These are phyloP conservation scores for Chaetodon trifasciatus DNA, from an alignment of 2,797 vertebrate genomes.

Conservation along the genomic window DNA sequence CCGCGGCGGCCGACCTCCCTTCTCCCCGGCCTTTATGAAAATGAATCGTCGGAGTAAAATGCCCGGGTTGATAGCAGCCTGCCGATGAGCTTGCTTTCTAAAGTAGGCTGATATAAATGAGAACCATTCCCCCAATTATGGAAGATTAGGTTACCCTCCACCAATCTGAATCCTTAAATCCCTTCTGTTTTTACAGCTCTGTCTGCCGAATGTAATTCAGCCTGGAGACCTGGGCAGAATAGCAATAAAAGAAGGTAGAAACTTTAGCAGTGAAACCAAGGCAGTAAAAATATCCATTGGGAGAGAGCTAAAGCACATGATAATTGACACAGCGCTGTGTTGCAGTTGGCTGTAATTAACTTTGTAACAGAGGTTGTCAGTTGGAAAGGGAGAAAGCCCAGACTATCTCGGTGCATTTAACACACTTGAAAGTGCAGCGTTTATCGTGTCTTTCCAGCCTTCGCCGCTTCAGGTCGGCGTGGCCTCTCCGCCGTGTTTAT, in stretches of 20 bases:
- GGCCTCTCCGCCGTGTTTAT: conserved; percentile 46
- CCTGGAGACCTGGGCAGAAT: conserved; percentile 76
- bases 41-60: conserved; percentile 63
- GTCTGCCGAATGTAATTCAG: conserved; percentile 76
- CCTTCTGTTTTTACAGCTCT: conserved; percentile 79
- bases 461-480: conserved; percentile 59
- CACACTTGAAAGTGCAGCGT: conserved; percentile 74
- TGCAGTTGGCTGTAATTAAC: conserved; percentile 82
- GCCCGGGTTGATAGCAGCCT: conserved; percentile 68
- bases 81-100: conserved; percentile 69
- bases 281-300: conserved; percentile 73
- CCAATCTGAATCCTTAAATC: conserved; percentile 82
- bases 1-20: conserved; percentile 35
- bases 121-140: conserved; percentile 81
- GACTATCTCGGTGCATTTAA: conserved; percentile 68
- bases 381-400: conserved; percentile 65
- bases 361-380: conserved; percentile 80
- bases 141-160: conserved; percentile 82
- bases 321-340: conserved; percentile 79
- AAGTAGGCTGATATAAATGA: conserved; percentile 80
- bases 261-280: conserved; percentile 65
- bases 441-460: conserved; percentile 69
- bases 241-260: conserved; percentile 76
- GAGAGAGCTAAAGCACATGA: conserved; percentile 68
- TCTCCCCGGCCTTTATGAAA: conserved; percentile 63